Evolutionary conservation across 2,797 vertebrate species (phyloP), one percentile per base, ranked within the genome.

Genomic region (Fistularia tabacaria): DNA sequence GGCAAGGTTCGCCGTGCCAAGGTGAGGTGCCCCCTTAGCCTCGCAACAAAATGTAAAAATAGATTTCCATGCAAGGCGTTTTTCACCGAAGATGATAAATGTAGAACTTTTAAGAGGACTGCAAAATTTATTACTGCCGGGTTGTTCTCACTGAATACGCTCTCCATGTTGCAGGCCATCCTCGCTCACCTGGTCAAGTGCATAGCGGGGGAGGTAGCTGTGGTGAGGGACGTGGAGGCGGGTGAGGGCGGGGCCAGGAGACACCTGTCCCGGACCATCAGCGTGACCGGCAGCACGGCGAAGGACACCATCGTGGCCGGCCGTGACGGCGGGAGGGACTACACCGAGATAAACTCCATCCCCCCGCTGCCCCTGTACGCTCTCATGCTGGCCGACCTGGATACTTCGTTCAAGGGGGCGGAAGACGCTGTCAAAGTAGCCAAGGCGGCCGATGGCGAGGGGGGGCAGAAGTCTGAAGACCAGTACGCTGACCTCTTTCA

Each of bases 281-380:
- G 97, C 1, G 96, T 99, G 59, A 99, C 96, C 0, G 97, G 97
- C 66, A 98, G 95, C 77, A 99, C 97, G 8, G 97, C 95, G 37
- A 98, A 98, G 73, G 97, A 99, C 68, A 97, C 94, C 48, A 95
- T 98, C 14, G 93, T 94, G 53, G 91, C 95, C 1, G 97, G 97
- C 12, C 94, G 96, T 15, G 96, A 99, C 3, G 94, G 96, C 1
- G 94, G 93, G 11, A 88, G 96, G 9, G 97, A 99, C 84, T 99
- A 99, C 75, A 99, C 97, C 0, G 96, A 99, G 76, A 99, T 99
- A 74, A 96, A 98, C 78, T 99, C 97, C n/a, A 97, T 99, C 69
- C 97, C 97, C 10, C 97, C 97, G 0, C 72, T 99, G 52, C 97
- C 97, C 0, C 90, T 99, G 0, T 94, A 99, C 9, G 92, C 95